A percentile compares a stretch with the other conserved stretches of the same genome.
Evolutionary conservation across 2,888 invertebrate genomes (phyloP).

Genomic region (Phrixothrix hirtus): DNA sequence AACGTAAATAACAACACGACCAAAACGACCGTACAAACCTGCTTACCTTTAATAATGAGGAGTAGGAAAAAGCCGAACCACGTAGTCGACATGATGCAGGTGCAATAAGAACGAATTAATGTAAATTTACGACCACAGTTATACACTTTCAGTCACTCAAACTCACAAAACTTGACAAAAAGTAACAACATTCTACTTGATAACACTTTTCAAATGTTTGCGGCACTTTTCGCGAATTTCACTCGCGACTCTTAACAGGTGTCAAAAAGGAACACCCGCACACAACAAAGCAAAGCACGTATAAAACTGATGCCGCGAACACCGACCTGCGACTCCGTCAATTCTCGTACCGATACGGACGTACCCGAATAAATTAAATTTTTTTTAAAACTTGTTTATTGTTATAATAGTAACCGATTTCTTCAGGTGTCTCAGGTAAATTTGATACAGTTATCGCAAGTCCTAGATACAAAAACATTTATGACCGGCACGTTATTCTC

Average conservation of each 20-base stretch:
- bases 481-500: no score
- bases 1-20: no score
- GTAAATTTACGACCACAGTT: constrained; percentile 6
- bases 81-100: constrained; percentile 24
- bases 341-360: not conserved
- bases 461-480: no score
- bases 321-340: not conserved
- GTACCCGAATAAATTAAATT: not conserved
- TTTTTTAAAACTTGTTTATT: no score
- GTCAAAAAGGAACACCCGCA: constrained; percentile 6
- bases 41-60: constrained; percentile 25
- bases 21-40: not conserved
- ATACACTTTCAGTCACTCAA: constrained; percentile 3
- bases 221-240: constrained; percentile 4
- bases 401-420: no score
- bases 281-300: constrained; percentile 19
- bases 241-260: constrained; percentile 20
- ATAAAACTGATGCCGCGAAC: constrained; percentile 9
- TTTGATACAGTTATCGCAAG: no score
- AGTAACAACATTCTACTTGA: constrained; percentile 7
- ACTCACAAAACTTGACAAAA: constrained; percentile 3
- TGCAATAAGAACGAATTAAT: constrained; percentile 11
- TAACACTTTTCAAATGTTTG: constrained; percentile 7
- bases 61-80: constrained; percentile 23
- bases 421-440: no score